Conservation (phyloP, 2,113 vertebrate genomes). For the Leiothrix lutea region DNA sequence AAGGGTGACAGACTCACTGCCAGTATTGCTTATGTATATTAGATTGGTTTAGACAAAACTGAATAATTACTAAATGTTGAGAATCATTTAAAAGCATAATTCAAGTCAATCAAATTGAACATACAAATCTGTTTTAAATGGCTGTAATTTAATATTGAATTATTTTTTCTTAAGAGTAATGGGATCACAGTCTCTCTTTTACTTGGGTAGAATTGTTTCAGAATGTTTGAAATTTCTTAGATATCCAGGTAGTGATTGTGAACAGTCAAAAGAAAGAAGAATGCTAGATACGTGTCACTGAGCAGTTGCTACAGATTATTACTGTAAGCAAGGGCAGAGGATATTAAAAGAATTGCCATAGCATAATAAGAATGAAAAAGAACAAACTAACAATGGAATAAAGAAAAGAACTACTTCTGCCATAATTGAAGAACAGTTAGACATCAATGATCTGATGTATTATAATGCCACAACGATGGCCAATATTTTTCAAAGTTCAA, state of each 20-base stretch:
- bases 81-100: neutral
- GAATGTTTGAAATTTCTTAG: neutral
- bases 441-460: fast-evolving
- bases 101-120: neutral
- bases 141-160: neutral
- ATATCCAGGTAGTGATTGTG: neutral
- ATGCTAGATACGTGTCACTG: neutral
- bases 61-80: neutral
- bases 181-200: neutral
- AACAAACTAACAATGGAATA: neutral
- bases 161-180: neutral
- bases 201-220: neutral
- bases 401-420: neutral
- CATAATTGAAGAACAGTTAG: neutral
- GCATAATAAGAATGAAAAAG: neutral
- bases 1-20: neutral
- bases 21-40: neutral
- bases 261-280: neutral
- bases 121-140: neutral
- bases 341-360: neutral
- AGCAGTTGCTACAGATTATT: neutral
- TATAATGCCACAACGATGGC: neutral
- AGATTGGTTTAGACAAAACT: neutral
- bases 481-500: neutral
- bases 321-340: neutral